A percentile compares a stretch with the other conserved stretches of the same genome.
Evolutionary conservation across 2,888 invertebrate species (phyloP).

Genomic region (Cephonodes hylas): DNA sequence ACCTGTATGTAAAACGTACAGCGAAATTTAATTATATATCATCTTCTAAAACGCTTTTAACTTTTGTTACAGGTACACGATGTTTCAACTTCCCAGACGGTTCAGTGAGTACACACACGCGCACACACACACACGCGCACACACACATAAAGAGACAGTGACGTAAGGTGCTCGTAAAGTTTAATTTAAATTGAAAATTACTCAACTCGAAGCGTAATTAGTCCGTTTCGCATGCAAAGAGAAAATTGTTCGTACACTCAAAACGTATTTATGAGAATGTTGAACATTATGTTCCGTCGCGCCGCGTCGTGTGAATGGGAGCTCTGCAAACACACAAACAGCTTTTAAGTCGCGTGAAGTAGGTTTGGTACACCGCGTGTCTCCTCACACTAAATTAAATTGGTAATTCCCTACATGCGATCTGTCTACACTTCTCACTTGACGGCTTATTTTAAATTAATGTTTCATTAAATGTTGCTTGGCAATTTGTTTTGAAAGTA

Average conservation of each 20-base stretch:
- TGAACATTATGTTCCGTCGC: neutral
- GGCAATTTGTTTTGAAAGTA: too few species aligned
- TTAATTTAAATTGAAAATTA: neutral
- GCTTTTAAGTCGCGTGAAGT: neutral
- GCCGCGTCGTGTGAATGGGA: neutral
- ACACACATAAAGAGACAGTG: neutral
- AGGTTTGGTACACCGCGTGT: neutral
- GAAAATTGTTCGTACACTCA: neutral
- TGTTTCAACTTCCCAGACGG: neutral
- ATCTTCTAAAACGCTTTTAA: neutral
- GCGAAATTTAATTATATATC: neutral
- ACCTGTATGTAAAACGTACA: neutral
- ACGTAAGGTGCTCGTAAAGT: neutral
- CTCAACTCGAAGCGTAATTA: neutral
- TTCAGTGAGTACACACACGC: neutral
- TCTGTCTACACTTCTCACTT: too few species aligned
- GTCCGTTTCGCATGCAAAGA: neutral
- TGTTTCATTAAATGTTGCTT: too few species aligned
- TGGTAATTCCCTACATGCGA: neutral
- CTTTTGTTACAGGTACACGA: slow-evolving; percentile 1
- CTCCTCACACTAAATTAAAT: too few species aligned
- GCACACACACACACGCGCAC: neutral
- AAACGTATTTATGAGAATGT: neutral
- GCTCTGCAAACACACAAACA: neutral
- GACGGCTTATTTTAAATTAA: neutral